Evolutionary conservation across 2,113 vertebrate species (phyloP), one percentile per base, ranked within the genome.

Genomic region (Hepsetus odoe): DNA sequence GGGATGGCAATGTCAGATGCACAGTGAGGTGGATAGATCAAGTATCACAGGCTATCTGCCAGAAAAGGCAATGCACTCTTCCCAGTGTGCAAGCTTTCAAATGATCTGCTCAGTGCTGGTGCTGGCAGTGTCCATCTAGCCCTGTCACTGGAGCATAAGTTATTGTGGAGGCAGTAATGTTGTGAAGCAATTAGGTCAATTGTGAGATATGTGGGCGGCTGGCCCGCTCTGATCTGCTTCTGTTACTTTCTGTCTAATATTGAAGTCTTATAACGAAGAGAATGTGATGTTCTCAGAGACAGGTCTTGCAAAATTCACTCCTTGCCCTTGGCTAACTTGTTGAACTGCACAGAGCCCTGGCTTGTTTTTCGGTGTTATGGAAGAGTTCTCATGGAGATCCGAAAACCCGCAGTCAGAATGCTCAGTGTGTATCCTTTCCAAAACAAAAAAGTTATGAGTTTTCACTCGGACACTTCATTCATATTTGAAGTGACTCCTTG

Each of bases 401-500:
- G 14, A 56, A 42, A 40, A 26, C 32, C 33, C 20, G 12, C 4
- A 38, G 5, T 55, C 14, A 49, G 51, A 76, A n/a, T n/a, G n/a
- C 35, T 58, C 18, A n/a, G 22, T 33, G 42, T 22, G 40, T 58
- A 32, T n/a, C 8, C 61, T 64, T 12, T 9, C 18, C 32, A 64
- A 35, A 62, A 62, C 9, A 32, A 64, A n/a, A 65, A 65, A 64
- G 30, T 64, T 55, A 35, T 30, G 6, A 68, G 18, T 35, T 76
- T 66, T 69, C 22, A 55, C 5, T n/a, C 32, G 22, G 33, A 64
- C 1, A 22, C 28, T 55, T 70, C 26, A 74, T 74, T 69, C 30
- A 70, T 69, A 70, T 79, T 74, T 74, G 13, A 82, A 70, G n/a
- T 49, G 58, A 11, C 32, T 73, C 53, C 32, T 53, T n/a, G n/a